These are phyloP conservation scores for Sander lucioperca DNA, from an alignment of 2,113 vertebrate genomes.

Conservation along the genomic window DNA sequence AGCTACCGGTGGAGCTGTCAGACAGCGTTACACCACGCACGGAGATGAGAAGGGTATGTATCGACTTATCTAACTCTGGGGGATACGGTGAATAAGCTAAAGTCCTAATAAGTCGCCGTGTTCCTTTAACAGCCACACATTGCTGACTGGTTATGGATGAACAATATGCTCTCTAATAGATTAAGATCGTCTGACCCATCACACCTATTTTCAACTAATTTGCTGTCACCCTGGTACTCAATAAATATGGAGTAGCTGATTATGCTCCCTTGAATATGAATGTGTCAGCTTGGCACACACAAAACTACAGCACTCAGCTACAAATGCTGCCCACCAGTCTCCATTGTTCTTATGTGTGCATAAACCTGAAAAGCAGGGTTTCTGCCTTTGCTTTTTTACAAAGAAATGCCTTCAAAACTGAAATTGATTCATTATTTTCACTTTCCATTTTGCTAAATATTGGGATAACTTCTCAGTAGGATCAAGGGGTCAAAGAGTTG, in stretches of 20 bases:
- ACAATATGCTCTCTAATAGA: conserved; percentile 3
- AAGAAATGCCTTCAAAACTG: not conserved
- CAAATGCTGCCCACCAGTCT: not conserved
- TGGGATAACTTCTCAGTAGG: not conserved
- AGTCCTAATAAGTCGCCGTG: no score
- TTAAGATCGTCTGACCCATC: not conserved
- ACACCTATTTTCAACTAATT: not conserved
- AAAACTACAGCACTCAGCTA: not conserved
- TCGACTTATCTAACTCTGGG: no score
- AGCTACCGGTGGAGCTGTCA: no score
- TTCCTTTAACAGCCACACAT: not conserved
- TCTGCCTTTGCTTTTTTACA: not conserved
- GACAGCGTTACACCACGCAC: no score
- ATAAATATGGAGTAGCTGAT: not conserved
- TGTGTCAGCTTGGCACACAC: not conserved
- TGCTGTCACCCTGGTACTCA: not conserved
- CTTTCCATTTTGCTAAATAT: not conserved
- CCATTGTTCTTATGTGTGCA: not conserved
- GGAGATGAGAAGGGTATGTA: no score
- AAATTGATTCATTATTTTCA: not conserved
- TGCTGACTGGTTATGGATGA: not conserved
- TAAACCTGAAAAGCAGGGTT: not conserved
- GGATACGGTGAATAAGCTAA: no score
- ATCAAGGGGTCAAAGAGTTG: not conserved
- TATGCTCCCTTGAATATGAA: not conserved